Base-by-base conservation (phyloP, 2,797 vertebrate genomes). In the Peromyscus attwateri region DNA sequence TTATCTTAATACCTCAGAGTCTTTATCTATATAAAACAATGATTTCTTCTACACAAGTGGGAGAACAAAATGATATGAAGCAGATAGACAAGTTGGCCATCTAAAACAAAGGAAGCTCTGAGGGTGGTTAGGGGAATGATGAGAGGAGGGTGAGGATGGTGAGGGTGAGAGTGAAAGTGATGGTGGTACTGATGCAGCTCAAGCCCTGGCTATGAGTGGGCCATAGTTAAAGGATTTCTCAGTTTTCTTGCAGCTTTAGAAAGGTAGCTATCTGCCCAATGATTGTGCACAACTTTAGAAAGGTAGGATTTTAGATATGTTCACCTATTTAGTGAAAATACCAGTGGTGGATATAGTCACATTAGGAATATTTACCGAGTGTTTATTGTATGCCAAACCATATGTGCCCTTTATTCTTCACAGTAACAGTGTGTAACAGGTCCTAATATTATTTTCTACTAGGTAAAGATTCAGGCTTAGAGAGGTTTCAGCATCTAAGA, bases 161-260 rank as follows among this genome's bases (percentile, higher is more conserved):
- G 34, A 17, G 4, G 19, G 25, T 17, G 4, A 62, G 8, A n/a
- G 16, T 4, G 17, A n/a, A 19, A 27, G 52, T 3, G 34, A 19
- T 0, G 25, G 0, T 81, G 9, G 8, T 11, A 49, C 3, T 43
- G 46, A 25, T 40, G 10, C 0, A 8, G 2, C 0, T 0, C 10
- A 16, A 27, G 4, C 49, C 70, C 52, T 55, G 52, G 8, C 31
- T 68, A 23, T 81, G 46, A 77, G 2, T 3, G 2, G 11, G 14
- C 11, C 4, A 70, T 23, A 66, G 4, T 10, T 57, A 60, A 76
- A 80, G 25, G 46, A 68, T 25, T 27, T 75, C 13, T 87, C 21
- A 27, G 8, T 21, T 91, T 52, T n/a, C n/a, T 19, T 19, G 43
- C 60, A 17, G 43, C 17, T 92, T 37, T 62, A 17, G 34, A 49